Conservation (phyloP, 2,797 vertebrate species). For the Naso thynnoides region DNA sequence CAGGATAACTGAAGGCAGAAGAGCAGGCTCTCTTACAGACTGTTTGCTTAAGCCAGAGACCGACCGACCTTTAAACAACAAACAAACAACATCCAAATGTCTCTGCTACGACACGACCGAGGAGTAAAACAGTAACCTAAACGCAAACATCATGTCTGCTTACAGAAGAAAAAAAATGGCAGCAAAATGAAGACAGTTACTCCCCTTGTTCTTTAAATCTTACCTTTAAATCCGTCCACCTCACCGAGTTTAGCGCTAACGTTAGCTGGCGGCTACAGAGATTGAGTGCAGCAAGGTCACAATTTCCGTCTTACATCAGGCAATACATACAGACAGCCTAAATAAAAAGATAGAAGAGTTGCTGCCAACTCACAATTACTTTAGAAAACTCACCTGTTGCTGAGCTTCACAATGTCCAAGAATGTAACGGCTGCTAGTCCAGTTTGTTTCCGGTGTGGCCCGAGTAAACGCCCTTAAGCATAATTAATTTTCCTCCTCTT, state of each 20-base stretch:
- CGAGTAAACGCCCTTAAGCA: not conserved
- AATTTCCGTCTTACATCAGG: too few species aligned
- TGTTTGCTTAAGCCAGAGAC: not conserved
- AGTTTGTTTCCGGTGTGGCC: not conserved
- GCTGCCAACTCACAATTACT: not conserved
- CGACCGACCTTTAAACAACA: not conserved
- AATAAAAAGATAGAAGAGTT: not conserved
- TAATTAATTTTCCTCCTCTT: not conserved
- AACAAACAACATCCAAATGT: not conserved
- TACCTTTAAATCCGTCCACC: too few species aligned
- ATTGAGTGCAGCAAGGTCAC: too few species aligned
- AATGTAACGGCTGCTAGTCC: not conserved
- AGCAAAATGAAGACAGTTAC: too few species aligned
- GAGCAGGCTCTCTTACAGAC: not conserved
- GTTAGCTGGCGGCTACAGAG: too few species aligned
- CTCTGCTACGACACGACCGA: not conserved
- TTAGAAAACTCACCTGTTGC: slow-evolving; percentile 12
- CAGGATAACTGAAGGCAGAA: too few species aligned
- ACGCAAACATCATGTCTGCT: too few species aligned
- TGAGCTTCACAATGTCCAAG: slow-evolving; percentile 7
- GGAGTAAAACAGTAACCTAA: too few species aligned
- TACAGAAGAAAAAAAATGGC: too few species aligned
- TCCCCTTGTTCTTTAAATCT: too few species aligned
- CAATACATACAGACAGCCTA: not conserved
- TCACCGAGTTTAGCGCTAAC: too few species aligned